Percentiles rank a stretch among this genome's conserved stretches.
phyloP scores from a whole-genome alignment of 2,888 invertebrate species.

The Lampropteryx suffumata region DNA sequence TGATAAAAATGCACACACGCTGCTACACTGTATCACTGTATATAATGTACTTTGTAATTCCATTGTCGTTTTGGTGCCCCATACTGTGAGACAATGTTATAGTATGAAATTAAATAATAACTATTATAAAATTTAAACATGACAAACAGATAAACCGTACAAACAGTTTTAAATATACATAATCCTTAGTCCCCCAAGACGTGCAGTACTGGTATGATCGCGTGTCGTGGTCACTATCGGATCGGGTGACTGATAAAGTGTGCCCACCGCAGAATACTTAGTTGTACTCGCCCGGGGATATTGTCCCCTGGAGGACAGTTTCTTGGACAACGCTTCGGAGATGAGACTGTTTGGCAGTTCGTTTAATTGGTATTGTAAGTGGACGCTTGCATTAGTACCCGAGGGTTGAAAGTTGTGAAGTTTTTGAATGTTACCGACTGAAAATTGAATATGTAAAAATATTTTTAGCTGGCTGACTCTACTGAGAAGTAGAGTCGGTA shows the following conservation, averaged over 20 bases:
- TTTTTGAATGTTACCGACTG: background rate
- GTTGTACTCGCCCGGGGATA: conserved; percentile 48
- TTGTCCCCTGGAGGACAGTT: conserved; percentile 64
- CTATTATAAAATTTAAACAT: background rate
- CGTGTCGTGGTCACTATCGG: conserved; percentile 52
- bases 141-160: conserved; percentile 16
- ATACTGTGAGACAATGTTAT: too few relatives aligned
- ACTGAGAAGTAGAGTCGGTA: too few relatives aligned
- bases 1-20: too few relatives aligned
- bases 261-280: conserved; percentile 50
- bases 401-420: conserved; percentile 1
- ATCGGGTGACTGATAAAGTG: conserved; percentile 73
- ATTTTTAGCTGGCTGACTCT: too few relatives aligned
- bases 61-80: too few relatives aligned
- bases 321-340: conserved; percentile 56
- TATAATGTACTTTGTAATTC: too few relatives aligned
- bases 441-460: too few relatives aligned
- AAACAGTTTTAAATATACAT: background rate
- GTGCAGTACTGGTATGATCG: conserved; percentile 29
- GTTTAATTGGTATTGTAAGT: conserved; percentile 33
- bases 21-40: too few relatives aligned
- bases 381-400: conserved; percentile 10
- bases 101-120: too few relatives aligned
- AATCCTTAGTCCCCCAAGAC: conserved; percentile 37
- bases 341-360: conserved; percentile 41